Evolutionary conservation across 2,888 invertebrate species (phyloP), one percentile per base, ranked within the genome.

Genomic region (Zonitis immaculata): DNA sequence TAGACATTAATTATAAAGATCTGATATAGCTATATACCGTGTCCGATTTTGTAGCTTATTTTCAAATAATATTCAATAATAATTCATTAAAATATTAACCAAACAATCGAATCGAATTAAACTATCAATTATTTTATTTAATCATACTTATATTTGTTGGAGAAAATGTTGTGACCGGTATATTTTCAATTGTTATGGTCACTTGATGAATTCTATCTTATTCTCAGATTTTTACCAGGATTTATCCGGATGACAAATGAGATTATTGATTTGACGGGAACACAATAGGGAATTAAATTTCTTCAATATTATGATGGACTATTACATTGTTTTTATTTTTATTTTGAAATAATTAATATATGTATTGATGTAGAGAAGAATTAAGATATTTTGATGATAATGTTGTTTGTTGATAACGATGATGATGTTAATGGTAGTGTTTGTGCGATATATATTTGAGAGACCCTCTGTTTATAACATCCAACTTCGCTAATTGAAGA

Each of bases 1-100:
- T 71, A 69, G 74, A 75, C 75, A 76, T 75, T 76, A 76, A 76
- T 76, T 76, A 74, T 65, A 66, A 59, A 64, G 67, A 72, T 71
- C 68, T 69, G 68, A 72, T n/a, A n/a, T 72, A 66, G 67, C 68
- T 68, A 64, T 63, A n/a, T n/a, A n/a, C n/a, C n/a, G n/a, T 67
- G 65, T 66, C 63, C 63, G 61, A 64, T 62, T 47, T 63, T 57
- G 58, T 61, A 62, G 63, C 61, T 62, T 64, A 64, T 63, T 66
- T 67, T 67, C 59, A 57, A 59, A 61, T 60, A 60, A 39, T 39
- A 39, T 39, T 39, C n/a, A 39, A 39, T 39, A n/a, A 39, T 39
- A 39, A 39, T 39, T 39, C 2, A 39, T n/a, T 39, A 11, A 39
- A 39, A 20, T 18, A 2, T 18, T 39, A 18, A 39, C 39, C 3